phyloP scores from a whole-genome alignment of 1,140 invertebrate species.

The Anthonomus grandis region DNA sequence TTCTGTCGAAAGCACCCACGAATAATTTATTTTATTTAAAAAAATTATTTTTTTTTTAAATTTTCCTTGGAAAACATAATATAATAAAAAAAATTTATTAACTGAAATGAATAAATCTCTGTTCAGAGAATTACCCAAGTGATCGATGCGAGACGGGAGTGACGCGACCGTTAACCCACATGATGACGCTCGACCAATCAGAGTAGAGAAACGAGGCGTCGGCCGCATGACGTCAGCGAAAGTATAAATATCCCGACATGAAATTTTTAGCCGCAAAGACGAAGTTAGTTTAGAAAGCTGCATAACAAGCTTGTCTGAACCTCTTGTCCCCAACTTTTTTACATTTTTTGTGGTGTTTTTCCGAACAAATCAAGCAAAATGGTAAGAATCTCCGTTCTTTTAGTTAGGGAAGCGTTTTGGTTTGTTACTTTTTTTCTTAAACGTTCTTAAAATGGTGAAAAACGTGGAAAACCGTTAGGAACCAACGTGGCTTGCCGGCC shows the following conservation, averaged over 20 bases:
- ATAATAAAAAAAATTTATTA: too few relatives aligned
- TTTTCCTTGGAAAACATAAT: too few relatives aligned
- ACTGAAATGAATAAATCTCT: too few relatives aligned
- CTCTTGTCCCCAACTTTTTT: neutral
- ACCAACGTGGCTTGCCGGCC: too few relatives aligned
- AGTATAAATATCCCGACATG: conserved; percentile 23
- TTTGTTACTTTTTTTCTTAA: neutral
- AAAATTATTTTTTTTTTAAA: too few relatives aligned
- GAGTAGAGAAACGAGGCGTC: conserved; percentile 15
- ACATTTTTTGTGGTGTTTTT: conserved; percentile 20
- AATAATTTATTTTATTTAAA: too few relatives aligned
- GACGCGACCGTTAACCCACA: conserved; percentile 56
- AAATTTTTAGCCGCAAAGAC: neutral
- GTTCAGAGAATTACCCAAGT: too few relatives aligned
- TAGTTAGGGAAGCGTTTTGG: neutral
- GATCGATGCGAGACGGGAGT: too few relatives aligned
- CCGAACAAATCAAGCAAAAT: conserved; percentile 22
- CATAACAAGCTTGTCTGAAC: conserved; percentile 27
- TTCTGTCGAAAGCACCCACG: too few relatives aligned
- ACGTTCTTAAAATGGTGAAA: too few relatives aligned
- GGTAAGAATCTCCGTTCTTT: conserved; percentile 22
- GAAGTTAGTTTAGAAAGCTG: conserved; percentile 21
- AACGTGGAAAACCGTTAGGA: too few relatives aligned
- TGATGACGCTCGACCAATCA: conserved; percentile 13
- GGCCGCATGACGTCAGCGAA: conserved; percentile 26